Evolutionary conservation across 2,888 invertebrate genomes (phyloP), one percentile per base, ranked within the genome.

Genomic region (Galerucella pusilla): DNA sequence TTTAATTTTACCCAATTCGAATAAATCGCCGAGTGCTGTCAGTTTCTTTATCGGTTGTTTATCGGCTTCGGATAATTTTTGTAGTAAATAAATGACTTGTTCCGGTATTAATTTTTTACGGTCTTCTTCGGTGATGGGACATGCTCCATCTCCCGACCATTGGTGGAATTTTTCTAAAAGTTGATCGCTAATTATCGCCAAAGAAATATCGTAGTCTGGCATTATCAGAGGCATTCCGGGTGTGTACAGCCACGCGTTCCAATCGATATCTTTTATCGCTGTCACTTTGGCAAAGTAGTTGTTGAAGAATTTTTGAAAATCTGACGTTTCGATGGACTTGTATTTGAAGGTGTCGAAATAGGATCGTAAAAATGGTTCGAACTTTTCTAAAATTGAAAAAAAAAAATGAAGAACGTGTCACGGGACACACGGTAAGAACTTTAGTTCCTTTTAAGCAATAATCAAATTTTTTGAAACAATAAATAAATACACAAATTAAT

Each of bases 211-310:
- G 84, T 90, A 97, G 91, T 91, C 88, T 7, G 97, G 97, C 84
- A 95, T 94, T 20, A 94, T 89, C 0, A 94, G 94, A 0, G 98
- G 98, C 95, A 98, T 96, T 71, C 98, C 98, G 65, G 93, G 91
- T 49, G 89, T 89, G 84, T 92, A 88, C 2, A 98, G 88, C 97
- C 97, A 98, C 0, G 90, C 85, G 60, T 95, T 89, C 97, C 97
- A 98, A 85, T 97, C 94, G 2, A 98, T 91, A 0, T 86, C 83
- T 42, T 90, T 88, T 28, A 96, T 80, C 60, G 88, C 84, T 68
- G 89, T 84, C 75, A 90, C 90, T 42, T 90, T 89, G 66, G 89
- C 88, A 86, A 96, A 96, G 84, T 94, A 93, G 28, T 91, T 90
- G 61, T 94, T 90, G 74, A 96, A 91, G 75, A 91, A 92, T 0